Evolutionary conservation across 2,888 invertebrate genomes (phyloP), one percentile per base, ranked within the genome.

Genomic region (Catocala sponsa): DNA sequence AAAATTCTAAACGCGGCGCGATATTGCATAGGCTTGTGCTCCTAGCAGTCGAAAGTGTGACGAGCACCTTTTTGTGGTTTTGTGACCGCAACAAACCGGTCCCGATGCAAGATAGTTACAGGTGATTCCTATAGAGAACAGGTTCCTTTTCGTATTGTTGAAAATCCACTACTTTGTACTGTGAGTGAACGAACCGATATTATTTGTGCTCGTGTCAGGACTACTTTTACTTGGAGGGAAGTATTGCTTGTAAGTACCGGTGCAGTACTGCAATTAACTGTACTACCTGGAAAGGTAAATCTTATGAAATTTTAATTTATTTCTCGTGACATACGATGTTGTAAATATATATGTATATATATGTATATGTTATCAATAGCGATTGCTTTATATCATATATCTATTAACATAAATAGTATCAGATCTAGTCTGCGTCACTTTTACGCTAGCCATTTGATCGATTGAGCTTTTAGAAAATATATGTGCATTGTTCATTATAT

Each of bases 121-220:
- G 91, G 91, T 92, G 91, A 87, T 86, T 84, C 84, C 81, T 82
- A 78, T 78, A 82, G 75, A 77, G 80, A 90, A 91, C 92, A 84
- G 91, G 91, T 91, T 84, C 77, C 71, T 81, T 79, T 71, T 69
- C 69, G 82, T 84, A 86, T 87, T 86, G 83, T 89, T 85, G 79
- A 79, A 85, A 84, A 86, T 78, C 74, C 73, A 80, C 75, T 79
- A 76, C 70, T 69, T 75, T 78, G 70, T 72, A 65, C 77, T 74
- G 77, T 75, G 72, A 82, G 79, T 78, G 73, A 82, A 78, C 74
- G 71, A 74, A 75, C 74, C 71, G 59, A 80, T 76, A 74, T 75
- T 67, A 71, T 75, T 77, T 72, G 73, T 72, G 63, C 64, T 66
- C 59, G 68, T 70, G 72, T 66, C 73, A 75, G 75, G 76, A 78